These are phyloP conservation scores for Cheirogaleus medius DNA, from an alignment of 2,113 vertebrate genomes.

Conservation along the genomic window DNA sequence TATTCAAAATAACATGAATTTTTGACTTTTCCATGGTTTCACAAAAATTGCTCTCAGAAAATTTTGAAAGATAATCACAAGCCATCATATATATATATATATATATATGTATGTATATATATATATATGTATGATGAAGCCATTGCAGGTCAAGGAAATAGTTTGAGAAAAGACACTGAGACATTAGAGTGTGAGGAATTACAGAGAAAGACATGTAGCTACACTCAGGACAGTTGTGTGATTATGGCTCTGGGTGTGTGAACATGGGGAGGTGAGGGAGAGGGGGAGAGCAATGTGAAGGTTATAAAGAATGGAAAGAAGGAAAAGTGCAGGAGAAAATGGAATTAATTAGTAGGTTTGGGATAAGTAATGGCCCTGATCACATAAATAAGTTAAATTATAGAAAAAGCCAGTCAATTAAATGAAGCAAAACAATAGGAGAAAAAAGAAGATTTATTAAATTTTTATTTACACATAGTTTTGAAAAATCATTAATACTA, in stretches of 20 bases:
- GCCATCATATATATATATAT: neutral
- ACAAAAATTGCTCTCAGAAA: no score
- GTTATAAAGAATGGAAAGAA: neutral
- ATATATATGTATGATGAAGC: neutral
- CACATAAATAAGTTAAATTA: neutral
- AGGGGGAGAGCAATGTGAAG: neutral
- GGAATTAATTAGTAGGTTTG: neutral
- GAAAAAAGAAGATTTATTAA: neutral
- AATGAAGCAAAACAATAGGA: neutral
- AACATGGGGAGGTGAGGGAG: rapidly evolving
- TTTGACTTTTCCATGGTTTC: no score
- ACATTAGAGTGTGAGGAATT: neutral
- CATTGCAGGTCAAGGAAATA: neutral
- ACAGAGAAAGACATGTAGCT: neutral
- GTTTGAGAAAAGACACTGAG: neutral
- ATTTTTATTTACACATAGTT: neutral
- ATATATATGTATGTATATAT: neutral
- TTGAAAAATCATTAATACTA: neutral
- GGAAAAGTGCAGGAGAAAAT: neutral
- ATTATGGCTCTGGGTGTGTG: neutral
- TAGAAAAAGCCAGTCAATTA: constrained; percentile 26
- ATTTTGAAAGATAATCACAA: no score
- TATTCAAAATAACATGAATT: no score
- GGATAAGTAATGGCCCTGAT: neutral
- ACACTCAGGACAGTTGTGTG: neutral